Evolutionary conservation across 1,140 invertebrate genomes (phyloP), one percentile per base, ranked within the genome.

Genomic region (Habropoda laboriosa): DNA sequence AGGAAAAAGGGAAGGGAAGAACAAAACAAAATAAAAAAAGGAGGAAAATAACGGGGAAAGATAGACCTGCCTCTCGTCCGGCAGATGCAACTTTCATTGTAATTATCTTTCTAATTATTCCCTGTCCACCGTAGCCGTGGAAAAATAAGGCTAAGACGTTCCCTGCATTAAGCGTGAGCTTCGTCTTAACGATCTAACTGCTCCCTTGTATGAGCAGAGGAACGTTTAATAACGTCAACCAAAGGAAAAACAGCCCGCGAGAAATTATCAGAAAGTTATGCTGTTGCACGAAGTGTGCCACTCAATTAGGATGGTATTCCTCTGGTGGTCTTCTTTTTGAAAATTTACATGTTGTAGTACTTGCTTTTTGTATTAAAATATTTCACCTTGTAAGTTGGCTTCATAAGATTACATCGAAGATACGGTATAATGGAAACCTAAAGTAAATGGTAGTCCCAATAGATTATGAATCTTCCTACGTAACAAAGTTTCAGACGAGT

Each of bases 61-160:
- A 80, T 30, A 70, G 57, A 84, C 24, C 47, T 27, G 58, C 3
- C 60, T 40, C 27, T 57, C 42, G 67, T 55, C 58, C 45, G 27
- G 61, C 38, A 53, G 58, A 66, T 66, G 67, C 61, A 51, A 75
- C 68, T 81, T 85, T 79, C 57, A 70, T 81, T 86, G 38, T 78
- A 72, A 86, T 82, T 82, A 79, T 86, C 74, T 71, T 85, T 75
- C 60, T 82, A 86, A 85, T 86, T 85, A 85, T 78, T 75, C 73
- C 60, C 74, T 67, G 53, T 32, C 71, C 66, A 18, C 57, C 55
- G 21, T 35, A 8, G 47, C 35, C 24, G 57, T 57, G 35, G 42
- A 18, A 35, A 61, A 84, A 68, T 49, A 38, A 58, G 30, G n/a
- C 6, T 35, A 66, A 38, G 38, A 63, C 24, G 30, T 24, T 53